Evolutionary conservation across 2,113 vertebrate species (phyloP), one percentile per base, ranked within the genome.

Genomic region (Zosterops lateralis): DNA sequence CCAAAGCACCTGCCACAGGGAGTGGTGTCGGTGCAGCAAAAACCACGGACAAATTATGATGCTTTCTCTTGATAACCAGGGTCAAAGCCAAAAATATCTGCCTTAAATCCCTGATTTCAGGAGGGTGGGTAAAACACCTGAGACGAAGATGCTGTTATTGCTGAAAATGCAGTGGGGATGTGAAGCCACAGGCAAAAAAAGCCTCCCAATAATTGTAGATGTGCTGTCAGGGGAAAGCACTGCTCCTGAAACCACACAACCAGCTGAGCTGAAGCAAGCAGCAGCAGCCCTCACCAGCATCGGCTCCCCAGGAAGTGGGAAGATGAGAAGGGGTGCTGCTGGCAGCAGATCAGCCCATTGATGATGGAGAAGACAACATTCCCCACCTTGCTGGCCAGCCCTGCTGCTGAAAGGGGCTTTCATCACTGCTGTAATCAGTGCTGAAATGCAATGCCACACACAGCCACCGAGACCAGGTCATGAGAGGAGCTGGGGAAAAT

Each of bases 1-100:
- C 38, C 0, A 0, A 58, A 73, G 47, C 2, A 1, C 47, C 71
- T 40, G 38, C 24, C 25, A 9, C 2, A 4, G 58, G 62, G 31
- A 87, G 45, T 2, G 14, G 44, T 51, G 57, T n/a, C 57, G 85
- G 32, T 34, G 47, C 77, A 72, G 38, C 26, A 42, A 83, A 58
- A 61, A 42, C 21, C 20, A 64, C 3, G 0, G 3, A 3, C 38
- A 75, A 25, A 68, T 61, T 18, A 32, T 5, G 2, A 28, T 64
- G 31, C 22, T 87, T 92, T 32, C 42, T 26, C 78, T n/a, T 57
- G 48, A 68, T 71, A 65, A 19, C 40, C 72, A 67, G 28, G 17
- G 90, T 84, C 68, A 67, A 83, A 88, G 60, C 18, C 56, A 83
- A 71, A 90, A 93, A 26, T 11, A 94, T 40, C 56, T 51, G 32